Conservation (phyloP, 1,140 invertebrate species). For the Asobara japonica region DNA sequence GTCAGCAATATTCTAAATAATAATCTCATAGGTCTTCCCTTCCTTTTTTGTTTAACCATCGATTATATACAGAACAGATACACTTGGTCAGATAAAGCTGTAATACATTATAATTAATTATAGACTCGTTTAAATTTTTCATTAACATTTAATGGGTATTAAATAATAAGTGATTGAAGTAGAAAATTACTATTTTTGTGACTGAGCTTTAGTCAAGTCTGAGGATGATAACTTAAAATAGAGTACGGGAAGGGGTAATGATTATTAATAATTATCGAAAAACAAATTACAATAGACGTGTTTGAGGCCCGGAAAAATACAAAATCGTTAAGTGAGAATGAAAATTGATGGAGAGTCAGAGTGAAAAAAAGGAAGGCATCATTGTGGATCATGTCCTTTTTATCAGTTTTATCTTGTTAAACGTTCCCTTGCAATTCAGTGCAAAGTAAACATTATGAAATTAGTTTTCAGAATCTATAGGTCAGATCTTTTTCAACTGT, state of each 20-base stretch:
- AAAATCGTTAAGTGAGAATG: no score
- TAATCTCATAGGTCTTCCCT: slow-evolving; percentile 1
- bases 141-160: neutral
- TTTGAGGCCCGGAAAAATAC: neutral
- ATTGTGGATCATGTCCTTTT: no score
- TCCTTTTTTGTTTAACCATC: neutral
- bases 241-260: neutral
- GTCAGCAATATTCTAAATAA: neutral
- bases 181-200: neutral
- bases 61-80: neutral
- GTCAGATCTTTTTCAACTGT: no score
- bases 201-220: neutral
- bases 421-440: no score
- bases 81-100: neutral
- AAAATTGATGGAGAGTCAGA: neutral
- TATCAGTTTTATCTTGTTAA: no score
- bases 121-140: neutral
- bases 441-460: no score
- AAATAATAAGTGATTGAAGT: neutral
- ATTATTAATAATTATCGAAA: neutral
- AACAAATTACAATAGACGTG: neutral
- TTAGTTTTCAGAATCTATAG: no score
- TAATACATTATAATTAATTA: neutral
- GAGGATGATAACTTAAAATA: neutral
- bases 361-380: no score